Conservation (phyloP, 2,113 vertebrate species). For the Oreocharis arfaki region DNA sequence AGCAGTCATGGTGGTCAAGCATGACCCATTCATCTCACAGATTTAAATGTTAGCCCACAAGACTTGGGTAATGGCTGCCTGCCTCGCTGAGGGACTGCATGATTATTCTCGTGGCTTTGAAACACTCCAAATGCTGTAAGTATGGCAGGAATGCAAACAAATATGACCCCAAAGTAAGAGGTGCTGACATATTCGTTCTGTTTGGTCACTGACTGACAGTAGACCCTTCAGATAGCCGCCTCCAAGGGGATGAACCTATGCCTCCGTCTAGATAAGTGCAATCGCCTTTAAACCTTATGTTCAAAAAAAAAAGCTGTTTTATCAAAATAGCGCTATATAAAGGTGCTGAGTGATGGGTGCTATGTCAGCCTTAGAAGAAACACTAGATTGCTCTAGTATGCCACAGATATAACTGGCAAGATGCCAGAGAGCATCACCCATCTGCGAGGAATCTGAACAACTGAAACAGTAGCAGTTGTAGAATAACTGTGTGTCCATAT, state of each 20-base stretch:
- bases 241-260: neutral
- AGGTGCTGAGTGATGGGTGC: neutral
- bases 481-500: neutral
- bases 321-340: neutral
- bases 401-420: neutral
- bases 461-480: neutral
- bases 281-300: neutral
- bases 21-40: neutral
- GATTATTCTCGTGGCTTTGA: neutral
- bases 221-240: neutral
- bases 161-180: neutral
- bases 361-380: neutral
- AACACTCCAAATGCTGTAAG: neutral
- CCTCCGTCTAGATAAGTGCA: neutral
- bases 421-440: neutral
- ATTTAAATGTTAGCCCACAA: neutral
- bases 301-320: neutral
- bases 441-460: neutral
- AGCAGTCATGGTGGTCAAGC: neutral
- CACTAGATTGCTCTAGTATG: neutral
- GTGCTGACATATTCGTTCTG: neutral
- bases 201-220: neutral
- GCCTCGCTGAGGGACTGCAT: neutral
- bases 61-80: fast-evolving
- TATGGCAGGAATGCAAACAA: neutral